Evolutionary conservation across 1,140 invertebrate species (phyloP).

Genomic region (Danaus plexippus): DNA sequence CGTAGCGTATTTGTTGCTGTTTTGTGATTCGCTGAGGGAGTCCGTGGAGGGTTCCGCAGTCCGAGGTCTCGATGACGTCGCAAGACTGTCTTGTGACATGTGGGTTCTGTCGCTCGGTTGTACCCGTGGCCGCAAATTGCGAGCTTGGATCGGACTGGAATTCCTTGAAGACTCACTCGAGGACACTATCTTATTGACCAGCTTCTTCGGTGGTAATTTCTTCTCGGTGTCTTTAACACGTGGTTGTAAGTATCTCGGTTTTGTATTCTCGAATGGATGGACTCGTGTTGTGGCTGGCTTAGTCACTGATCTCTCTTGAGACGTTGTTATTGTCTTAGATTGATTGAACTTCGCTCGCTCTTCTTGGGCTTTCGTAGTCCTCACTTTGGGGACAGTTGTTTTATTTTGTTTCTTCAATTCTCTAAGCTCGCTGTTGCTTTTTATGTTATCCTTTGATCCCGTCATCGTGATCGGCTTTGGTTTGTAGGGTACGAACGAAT

Average conservation of each 20-base stretch:
- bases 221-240: constrained; percentile 25
- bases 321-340: constrained; percentile 29
- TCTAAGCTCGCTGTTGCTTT: constrained; percentile 26
- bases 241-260: constrained; percentile 44
- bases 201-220: constrained; percentile 24
- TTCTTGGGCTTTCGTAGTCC: constrained; percentile 58
- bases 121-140: constrained; percentile 20
- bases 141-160: constrained; percentile 41
- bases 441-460: constrained; percentile 25
- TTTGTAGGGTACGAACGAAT: constrained; percentile 50
- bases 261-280: constrained; percentile 35
- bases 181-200: constrained; percentile 34
- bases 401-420: constrained; percentile 29
- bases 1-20: constrained; percentile 55
- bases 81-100: constrained; percentile 52
- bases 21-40: constrained; percentile 49
- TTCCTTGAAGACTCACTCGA: constrained; percentile 55
- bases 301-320: constrained; percentile 26
- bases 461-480: constrained; percentile 30
- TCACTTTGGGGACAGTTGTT: constrained; percentile 36
- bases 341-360: constrained; percentile 55
- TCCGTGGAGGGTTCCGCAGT: constrained; percentile 56
- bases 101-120: constrained; percentile 21
- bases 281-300: constrained; percentile 15
- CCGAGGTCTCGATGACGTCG: constrained; percentile 42